Conservation (phyloP, 2,888 invertebrate genomes). For the Romanomermis culicivorax region DNA sequence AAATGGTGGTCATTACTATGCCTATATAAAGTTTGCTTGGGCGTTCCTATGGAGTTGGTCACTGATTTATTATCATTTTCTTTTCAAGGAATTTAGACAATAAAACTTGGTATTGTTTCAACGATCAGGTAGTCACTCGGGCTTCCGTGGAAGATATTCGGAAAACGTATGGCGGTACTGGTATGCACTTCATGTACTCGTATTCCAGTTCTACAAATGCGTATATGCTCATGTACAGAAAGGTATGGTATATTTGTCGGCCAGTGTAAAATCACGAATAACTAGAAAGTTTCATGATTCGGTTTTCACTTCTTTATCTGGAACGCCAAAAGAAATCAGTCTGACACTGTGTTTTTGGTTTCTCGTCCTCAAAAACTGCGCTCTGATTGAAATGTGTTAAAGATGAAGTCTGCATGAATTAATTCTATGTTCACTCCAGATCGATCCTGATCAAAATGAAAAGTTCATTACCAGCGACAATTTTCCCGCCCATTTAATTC, state of each 20-base stretch:
- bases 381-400: background rate
- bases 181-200: slow-evolving; percentile 33
- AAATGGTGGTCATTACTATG: slow-evolving; percentile 72
- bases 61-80: slow-evolving; percentile 27
- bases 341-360: too few species aligned
- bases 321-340: too few species aligned
- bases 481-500: slow-evolving; percentile 51
- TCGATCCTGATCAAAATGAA: slow-evolving; percentile 18
- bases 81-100: slow-evolving; percentile 33
- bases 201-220: slow-evolving; percentile 64
- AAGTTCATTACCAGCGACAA: slow-evolving; percentile 43
- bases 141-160: slow-evolving; percentile 46
- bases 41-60: background rate
- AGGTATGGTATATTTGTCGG: slow-evolving; percentile 33
- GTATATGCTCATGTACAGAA: slow-evolving; percentile 72
- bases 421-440: too few species aligned
- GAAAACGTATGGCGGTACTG: slow-evolving; percentile 55
- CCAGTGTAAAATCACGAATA: background rate
- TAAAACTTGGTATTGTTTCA: slow-evolving; percentile 63
- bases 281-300: background rate
- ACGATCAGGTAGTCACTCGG: slow-evolving; percentile 55
- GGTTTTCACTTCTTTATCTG: background rate
- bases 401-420: too few species aligned
- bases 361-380: too few species aligned
- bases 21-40: slow-evolving; percentile 66